Percentiles rank a stretch among this genome's conserved stretches.
These are phyloP conservation scores for Mactromeris polynyma DNA, from an alignment of 2,888 invertebrate genomes.

Conservation along the genomic window DNA sequence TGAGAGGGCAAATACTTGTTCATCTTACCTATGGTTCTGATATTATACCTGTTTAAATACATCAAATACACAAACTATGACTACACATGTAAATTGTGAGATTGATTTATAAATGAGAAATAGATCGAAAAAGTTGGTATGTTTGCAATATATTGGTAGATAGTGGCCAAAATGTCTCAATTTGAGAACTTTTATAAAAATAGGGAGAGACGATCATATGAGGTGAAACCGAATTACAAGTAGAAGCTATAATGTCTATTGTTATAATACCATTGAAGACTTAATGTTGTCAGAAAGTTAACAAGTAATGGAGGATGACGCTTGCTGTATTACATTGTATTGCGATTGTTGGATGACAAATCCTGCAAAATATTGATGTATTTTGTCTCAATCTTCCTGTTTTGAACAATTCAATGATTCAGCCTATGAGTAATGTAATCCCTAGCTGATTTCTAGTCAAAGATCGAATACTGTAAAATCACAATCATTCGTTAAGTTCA, in stretches of 20 bases:
- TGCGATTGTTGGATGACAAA: background rate
- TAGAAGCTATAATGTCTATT: no score
- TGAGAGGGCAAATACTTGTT: background rate
- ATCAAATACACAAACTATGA: background rate
- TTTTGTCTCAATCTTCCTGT: background rate
- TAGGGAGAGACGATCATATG: no score
- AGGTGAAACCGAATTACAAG: no score
- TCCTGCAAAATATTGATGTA: constrained; percentile 2
- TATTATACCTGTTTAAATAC: background rate
- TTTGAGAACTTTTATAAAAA: no score
- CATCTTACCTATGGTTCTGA: background rate
- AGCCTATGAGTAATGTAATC: background rate
- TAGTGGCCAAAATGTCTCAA: no score
- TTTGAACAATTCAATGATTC: constrained; percentile 1
- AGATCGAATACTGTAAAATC: background rate
- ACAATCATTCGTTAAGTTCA: background rate
- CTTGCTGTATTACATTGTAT: background rate
- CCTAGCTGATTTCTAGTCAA: background rate
- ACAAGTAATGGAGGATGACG: background rate
- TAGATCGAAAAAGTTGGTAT: no score
- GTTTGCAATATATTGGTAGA: no score
- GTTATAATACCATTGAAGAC: no score
- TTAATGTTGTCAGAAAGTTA: no score
- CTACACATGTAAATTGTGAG: background rate
- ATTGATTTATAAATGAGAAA: no score